Percentiles rank a stretch among this genome's conserved stretches.
Conservation (phyloP, 2,797 vertebrate genomes). For the Diplodus puntazzo region DNA sequence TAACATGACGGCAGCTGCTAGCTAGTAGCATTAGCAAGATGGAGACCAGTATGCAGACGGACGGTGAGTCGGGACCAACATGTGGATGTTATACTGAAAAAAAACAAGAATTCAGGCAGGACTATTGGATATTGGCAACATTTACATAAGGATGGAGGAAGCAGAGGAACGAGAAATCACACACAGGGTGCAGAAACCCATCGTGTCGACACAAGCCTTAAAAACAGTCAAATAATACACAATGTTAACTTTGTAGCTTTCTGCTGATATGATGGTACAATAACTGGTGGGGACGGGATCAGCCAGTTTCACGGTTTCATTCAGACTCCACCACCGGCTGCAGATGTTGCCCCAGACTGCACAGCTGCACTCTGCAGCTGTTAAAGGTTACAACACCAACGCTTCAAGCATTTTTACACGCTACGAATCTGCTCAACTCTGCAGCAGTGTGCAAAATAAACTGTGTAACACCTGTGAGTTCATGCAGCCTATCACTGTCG, state of each 20-base stretch:
- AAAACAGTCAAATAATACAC: neutral
- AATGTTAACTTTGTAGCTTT: no score
- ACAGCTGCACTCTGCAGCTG: slow-evolving; percentile 3
- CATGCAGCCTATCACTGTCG: neutral
- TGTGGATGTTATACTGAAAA: no score
- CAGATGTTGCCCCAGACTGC: neutral
- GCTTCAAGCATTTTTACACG: neutral
- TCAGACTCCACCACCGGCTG: neutral
- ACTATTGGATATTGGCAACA: no score
- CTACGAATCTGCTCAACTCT: neutral
- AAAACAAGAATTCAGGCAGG: no score
- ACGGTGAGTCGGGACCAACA: no score
- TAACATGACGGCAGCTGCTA: no score
- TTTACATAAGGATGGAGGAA: no score
- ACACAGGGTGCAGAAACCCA: no score
- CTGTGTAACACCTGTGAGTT: no score
- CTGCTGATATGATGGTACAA: neutral
- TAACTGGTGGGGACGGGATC: neutral
- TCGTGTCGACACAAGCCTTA: neutral
- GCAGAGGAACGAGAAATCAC: no score
- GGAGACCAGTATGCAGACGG: no score
- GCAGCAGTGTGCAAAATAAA: neutral
- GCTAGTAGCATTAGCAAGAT: no score
- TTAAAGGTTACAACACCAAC: neutral
- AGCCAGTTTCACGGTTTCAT: neutral